These are phyloP conservation scores for Anomalospiza imberbis DNA, from an alignment of 2,797 vertebrate genomes.

Conservation along the genomic window DNA sequence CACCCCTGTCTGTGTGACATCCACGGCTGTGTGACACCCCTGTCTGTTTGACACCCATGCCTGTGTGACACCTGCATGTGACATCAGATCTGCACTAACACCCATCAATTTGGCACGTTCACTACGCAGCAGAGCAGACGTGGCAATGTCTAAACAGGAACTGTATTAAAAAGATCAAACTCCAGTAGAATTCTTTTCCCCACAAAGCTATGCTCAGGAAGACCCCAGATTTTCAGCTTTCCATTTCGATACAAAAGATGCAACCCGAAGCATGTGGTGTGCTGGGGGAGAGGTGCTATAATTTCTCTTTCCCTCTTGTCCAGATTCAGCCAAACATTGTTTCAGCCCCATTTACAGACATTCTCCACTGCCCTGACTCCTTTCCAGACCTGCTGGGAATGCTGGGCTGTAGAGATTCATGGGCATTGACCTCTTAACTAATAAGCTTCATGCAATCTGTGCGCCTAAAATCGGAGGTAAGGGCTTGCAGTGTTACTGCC, in stretches of 20 bases:
- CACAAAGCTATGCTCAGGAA: not conserved
- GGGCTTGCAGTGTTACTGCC: not conserved
- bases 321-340: not conserved
- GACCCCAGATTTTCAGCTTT: not conserved
- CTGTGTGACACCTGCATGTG: rapidly evolving
- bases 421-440: not conserved
- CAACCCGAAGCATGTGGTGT: not conserved
- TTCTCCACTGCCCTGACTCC: not conserved
- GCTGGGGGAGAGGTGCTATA: not conserved
- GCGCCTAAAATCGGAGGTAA: not conserved
- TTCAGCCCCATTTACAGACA: not conserved
- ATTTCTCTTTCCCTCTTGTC: not conserved
- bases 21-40: rapidly evolving
- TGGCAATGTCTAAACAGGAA: not conserved
- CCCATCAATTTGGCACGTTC: not conserved
- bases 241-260: not conserved
- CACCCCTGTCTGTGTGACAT: rapidly evolving
- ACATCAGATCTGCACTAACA: not conserved
- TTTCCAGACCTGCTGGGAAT: not conserved
- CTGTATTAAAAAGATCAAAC: not conserved
- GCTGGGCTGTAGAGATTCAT: not conserved
- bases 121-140: not conserved
- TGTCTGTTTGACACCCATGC: rapidly evolving
- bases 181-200: not conserved
- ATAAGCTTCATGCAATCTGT: not conserved